Evolutionary conservation across 1,140 invertebrate species (phyloP).

Genomic region (Trinorchestia longiramus): DNA sequence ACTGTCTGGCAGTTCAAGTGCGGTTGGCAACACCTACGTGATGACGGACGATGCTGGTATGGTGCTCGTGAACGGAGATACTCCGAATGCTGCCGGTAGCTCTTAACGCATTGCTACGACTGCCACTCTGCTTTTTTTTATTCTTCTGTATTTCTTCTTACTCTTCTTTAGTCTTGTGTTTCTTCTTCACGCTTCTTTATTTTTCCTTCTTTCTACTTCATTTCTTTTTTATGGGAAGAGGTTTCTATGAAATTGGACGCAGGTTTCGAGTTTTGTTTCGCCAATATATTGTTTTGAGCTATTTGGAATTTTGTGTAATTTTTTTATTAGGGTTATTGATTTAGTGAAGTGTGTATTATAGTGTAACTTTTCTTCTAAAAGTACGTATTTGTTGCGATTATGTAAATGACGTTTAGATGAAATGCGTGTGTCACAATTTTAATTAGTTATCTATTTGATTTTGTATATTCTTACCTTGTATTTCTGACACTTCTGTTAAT

Average conservation of each 20-base stretch:
- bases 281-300: background rate
- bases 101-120: background rate
- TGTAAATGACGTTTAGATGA: background rate
- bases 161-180: background rate
- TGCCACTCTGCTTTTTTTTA: background rate
- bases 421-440: background rate
- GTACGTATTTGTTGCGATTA: background rate
- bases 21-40: conserved; percentile 35
- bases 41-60: conserved; percentile 45
- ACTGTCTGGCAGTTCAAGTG: background rate
- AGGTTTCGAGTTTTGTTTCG: background rate
- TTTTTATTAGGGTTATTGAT: background rate
- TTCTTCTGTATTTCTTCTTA: background rate
- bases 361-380: background rate
- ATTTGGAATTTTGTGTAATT: background rate
- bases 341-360: background rate
- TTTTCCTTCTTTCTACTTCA: too few species aligned
- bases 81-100: background rate
- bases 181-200: too few species aligned
- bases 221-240: background rate
- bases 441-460: background rate
- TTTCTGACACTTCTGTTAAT: background rate
- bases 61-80: conserved; percentile 14
- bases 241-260: background rate
- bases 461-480: background rate